Evolutionary conservation across 2,797 vertebrate species (phyloP), one percentile per base, ranked within the genome.

Genomic region (Phrynocephalus forsythii): DNA sequence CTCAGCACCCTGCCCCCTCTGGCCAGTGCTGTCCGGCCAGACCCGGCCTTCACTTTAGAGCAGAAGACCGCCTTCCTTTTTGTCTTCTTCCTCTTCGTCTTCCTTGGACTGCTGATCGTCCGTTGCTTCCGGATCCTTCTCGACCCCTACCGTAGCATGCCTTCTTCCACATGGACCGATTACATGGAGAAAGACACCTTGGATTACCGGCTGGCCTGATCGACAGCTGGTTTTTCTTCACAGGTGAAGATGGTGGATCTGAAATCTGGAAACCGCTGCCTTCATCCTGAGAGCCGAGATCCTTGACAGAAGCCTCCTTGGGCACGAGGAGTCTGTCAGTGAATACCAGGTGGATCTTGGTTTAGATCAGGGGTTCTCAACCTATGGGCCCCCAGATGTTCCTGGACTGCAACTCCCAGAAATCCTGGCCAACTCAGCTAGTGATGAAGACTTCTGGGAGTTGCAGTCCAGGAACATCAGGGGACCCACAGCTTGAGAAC

Each of bases 151-250:
- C 97, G 97, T 88, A 98, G 97, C 93, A 98, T 98, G 97, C 97
- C 98, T 28, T 97, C 97, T 10, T 97, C 97, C 92, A 98, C 97
- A 79, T 98, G 98, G 98, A 98, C 97, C 20, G 97, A 98, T 94
- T 97, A 98, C 95, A 97, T 97, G 89, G 98, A 98, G 94, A 98
- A 98, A 87, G 98, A 98, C 94, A 97, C 97, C 0, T 97, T 98
- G 15, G 97, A 98, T 88, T 98, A 98, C 87, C 97, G 97, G 91
- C 97, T 98, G 84, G 97, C 97, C 93, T 98, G 96, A 97, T 0
- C 6, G 6, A 22, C 16, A 2, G 16, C 0, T 33, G 18, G 67
- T 4, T 11, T 15, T 33, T 33, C 18, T 9, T 2, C 3, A 16
- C 44, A 1, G 22, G 20, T 3, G 2, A 2, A 1, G 24, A 7